phyloP scores from a whole-genome alignment of 2,113 vertebrate genomes.

The Tursiops truncatus region DNA sequence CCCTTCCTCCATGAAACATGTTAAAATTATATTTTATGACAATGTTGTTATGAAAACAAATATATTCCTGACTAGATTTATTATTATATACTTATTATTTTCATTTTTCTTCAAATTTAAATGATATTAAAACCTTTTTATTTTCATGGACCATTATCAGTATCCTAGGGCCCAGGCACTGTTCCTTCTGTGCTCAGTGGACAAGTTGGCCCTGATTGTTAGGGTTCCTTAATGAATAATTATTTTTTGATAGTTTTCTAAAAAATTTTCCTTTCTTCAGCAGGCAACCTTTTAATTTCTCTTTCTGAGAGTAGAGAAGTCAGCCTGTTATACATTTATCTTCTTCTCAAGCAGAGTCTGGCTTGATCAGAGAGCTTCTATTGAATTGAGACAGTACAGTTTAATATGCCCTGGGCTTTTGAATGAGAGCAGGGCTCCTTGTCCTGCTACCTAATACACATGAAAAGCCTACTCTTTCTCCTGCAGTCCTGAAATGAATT shows the following conservation, averaged over 20 bases:
- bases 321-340: neutral
- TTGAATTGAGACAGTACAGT: neutral
- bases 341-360: neutral
- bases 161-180: neutral
- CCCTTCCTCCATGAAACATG: neutral
- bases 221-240: neutral
- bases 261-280: constrained; percentile 14
- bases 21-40: neutral
- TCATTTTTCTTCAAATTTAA: constrained; percentile 5
- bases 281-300: constrained; percentile 37
- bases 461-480: constrained; percentile 27
- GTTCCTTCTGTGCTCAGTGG: neutral
- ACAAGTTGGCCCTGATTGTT: neutral
- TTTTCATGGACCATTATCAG: neutral
- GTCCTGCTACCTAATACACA: neutral
- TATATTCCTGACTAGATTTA: neutral
- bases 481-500: neutral
- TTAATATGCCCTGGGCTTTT: neutral
- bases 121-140: neutral
- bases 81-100: neutral
- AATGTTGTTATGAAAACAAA: neutral
- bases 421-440: neutral
- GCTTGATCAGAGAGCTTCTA: neutral
- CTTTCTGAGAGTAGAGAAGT: neutral
- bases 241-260: constrained; percentile 18